Percentiles rank a stretch among this genome's conserved stretches.
Conservation (phyloP, 2,888 invertebrate species). For the Acanthosepion pharaonis region DNA sequence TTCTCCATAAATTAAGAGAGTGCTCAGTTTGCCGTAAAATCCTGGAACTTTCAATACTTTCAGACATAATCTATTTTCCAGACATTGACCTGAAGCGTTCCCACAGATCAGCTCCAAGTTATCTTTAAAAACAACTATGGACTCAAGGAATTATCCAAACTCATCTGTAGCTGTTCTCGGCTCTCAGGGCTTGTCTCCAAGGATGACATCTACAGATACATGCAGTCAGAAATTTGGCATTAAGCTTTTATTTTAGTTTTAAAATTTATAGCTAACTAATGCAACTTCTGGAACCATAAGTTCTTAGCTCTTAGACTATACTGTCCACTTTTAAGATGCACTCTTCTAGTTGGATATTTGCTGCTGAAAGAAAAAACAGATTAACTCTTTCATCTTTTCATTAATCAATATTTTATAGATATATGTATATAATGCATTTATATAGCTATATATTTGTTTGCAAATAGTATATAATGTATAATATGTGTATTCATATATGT, state of each 20-base stretch:
- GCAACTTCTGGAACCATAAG: neutral
- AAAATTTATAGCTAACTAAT: neutral
- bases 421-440: too few relatives aligned
- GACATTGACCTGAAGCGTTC: neutral
- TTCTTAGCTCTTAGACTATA: neutral
- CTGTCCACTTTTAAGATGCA: neutral
- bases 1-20: neutral
- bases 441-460: too few relatives aligned
- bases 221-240: neutral
- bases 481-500: too few relatives aligned
- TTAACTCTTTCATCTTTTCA: neutral
- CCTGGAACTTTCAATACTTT: neutral
- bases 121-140: neutral
- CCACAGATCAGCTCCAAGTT: slow-evolving; percentile 24
- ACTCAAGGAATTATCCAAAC: neutral
- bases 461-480: too few relatives aligned
- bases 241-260: neutral
- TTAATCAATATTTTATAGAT: neutral
- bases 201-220: neutral
- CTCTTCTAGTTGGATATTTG: neutral
- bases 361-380: neutral
- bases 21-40: neutral
- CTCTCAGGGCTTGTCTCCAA: neutral
- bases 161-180: neutral
- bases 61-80: neutral